phyloP scores from a whole-genome alignment of 2,113 vertebrate genomes.

The Cynocephalus volans region DNA sequence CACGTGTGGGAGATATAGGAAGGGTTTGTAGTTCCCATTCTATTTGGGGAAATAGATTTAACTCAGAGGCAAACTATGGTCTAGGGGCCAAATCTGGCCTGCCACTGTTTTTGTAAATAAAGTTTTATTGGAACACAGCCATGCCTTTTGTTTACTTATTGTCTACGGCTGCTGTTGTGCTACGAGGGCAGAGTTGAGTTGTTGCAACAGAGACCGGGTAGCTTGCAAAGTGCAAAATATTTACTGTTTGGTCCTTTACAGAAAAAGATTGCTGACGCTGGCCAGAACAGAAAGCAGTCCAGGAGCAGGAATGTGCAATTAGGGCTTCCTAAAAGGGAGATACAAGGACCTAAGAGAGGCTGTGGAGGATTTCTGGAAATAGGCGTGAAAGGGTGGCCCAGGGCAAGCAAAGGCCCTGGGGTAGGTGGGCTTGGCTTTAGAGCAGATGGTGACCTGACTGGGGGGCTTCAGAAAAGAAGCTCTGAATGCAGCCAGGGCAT shows the following conservation, averaged over 20 bases:
- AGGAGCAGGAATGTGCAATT: neutral
- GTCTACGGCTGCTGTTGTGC: neutral
- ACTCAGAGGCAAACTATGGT: neutral
- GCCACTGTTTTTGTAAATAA: neutral
- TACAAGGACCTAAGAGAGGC: fast-evolving
- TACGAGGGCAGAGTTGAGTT: neutral
- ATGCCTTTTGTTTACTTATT: neutral
- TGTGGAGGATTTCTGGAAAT: neutral
- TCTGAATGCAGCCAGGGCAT: too few species aligned
- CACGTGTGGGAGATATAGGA: neutral
- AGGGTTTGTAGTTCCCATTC: neutral
- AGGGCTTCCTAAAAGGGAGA: neutral
- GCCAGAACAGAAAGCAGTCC: neutral
- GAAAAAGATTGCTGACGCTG: neutral
- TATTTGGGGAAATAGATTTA: neutral
- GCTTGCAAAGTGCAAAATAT: neutral
- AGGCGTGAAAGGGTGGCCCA: neutral
- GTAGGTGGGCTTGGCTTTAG: neutral
- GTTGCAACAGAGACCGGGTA: neutral
- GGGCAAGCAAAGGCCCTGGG: neutral
- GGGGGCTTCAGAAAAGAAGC: neutral
- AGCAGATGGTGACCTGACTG: neutral
- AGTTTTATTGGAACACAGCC: conserved; percentile 15
- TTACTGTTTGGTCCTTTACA: neutral
- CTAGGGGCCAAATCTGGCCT: neutral